Evolutionary conservation across 2,888 invertebrate genomes (phyloP).

Genomic region (Chrysodeixis includens): DNA sequence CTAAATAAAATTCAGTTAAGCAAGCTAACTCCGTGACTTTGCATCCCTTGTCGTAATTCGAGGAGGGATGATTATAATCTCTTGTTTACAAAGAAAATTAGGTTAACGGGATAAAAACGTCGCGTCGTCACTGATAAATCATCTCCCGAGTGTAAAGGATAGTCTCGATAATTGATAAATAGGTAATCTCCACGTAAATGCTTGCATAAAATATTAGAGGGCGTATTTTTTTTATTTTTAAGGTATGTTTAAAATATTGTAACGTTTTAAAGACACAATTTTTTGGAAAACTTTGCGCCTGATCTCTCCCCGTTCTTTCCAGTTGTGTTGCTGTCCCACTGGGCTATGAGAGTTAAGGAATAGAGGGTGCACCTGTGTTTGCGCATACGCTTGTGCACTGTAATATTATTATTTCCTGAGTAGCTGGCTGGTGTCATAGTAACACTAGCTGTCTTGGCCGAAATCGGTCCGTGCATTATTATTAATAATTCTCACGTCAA

Average conservation of each 20-base stretch:
- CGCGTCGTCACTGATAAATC: constrained; percentile 21
- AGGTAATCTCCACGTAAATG: background rate
- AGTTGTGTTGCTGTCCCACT: no score
- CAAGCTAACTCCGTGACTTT: constrained; percentile 44
- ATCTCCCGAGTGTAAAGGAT: constrained; percentile 13
- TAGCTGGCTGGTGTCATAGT: no score
- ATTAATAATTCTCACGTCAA: no score
- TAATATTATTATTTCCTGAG: no score
- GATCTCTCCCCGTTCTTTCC: no score
- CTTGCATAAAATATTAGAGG: background rate
- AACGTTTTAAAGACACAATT: no score
- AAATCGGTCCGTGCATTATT: no score
- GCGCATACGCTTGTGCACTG: no score
- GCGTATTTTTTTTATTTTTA: background rate
- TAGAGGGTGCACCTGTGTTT: no score
- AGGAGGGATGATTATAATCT: constrained; percentile 48
- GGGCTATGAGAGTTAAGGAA: no score
- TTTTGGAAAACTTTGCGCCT: no score
- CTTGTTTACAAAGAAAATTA: constrained; percentile 41
- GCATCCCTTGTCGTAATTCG: constrained; percentile 44
- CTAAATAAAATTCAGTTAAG: constrained; percentile 17
- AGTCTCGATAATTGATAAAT: constrained; percentile 11
- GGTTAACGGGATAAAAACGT: constrained; percentile 36
- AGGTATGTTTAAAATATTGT: background rate
- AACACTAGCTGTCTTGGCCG: no score